phyloP scores from a whole-genome alignment of 2,113 vertebrate species.

The Progne subis region DNA sequence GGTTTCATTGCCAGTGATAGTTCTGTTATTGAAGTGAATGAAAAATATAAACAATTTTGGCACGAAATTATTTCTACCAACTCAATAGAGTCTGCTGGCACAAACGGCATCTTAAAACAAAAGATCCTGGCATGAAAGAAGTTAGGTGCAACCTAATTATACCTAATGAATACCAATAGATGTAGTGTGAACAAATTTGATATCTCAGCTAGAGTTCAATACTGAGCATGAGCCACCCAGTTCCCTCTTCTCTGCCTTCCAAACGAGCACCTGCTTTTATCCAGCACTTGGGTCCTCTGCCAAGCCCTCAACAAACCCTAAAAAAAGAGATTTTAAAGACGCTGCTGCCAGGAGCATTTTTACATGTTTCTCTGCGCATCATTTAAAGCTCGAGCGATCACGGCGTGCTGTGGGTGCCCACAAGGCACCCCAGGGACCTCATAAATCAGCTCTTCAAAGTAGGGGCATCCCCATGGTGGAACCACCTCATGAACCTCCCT shows the following conservation, averaged over 20 bases:
- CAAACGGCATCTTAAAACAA: background rate
- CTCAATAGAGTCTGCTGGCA: background rate
- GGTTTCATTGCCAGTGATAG: background rate
- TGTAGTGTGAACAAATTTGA: accelerated
- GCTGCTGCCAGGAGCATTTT: background rate
- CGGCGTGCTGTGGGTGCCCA: accelerated
- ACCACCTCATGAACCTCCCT: accelerated
- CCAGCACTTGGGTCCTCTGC: background rate
- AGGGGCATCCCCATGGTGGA: accelerated
- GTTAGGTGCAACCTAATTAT: background rate
- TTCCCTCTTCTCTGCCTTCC: background rate
- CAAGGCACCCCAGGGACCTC: background rate
- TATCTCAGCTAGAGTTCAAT: background rate
- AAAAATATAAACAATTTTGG: background rate
- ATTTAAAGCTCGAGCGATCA: accelerated
- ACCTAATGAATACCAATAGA: background rate
- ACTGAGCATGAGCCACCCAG: accelerated
- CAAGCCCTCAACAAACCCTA: background rate
- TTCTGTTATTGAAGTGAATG: background rate
- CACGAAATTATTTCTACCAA: background rate
- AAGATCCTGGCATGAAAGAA: background rate
- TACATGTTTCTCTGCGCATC: background rate
- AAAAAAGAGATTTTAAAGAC: background rate
- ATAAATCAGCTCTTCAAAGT: background rate
- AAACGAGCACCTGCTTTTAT: background rate